Base-by-base conservation (phyloP, 1,140 invertebrate genomes). In the Orchesella cincta region DNA sequence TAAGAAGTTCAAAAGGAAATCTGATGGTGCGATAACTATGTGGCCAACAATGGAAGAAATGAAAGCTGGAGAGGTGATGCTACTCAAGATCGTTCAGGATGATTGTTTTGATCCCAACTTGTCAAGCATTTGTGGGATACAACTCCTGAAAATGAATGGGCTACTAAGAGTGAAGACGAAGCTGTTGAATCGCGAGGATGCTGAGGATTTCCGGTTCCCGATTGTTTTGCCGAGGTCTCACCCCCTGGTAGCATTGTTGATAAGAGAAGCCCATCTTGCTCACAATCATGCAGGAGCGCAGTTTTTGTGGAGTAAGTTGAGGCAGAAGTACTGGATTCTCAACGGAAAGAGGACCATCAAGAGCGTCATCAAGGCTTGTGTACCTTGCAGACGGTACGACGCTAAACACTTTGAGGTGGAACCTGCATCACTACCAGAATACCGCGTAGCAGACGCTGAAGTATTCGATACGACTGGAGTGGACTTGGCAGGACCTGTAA, bases 401-500 rank as follows among this genome's bases (percentile, higher is more conserved):
- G 34, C 34, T 16, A 36, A 36, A 36, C 3, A 26, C 5, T 34
- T 8, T 31, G 12, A 31, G 12, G 29, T 31, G 18, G 31, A 12
- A 16, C 16, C 8, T 3, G 67, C 67, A 31, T 29, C 67, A 33
- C 23, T 71, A 35, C 84, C 84, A n/a, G 34, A 77, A 39, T 77
- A 83, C 67, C 54, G 83, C 34, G 76, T 84, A 0, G 73, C 74
- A 36, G 82, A 83, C 51, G 79, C 83, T 5, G 20, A 36, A 1
- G 72, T 79, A 12, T 84, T 85, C 80, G 81, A 84, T 74, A 64
- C 84, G 0, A 80, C 76, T 1, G 84, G 84, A 0, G 77, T 85
- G 12, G 84, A 85, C 78, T 80, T 84, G 31, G 83, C 84, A 1
- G 84, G 83, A 1, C 83, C 83, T 16, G 31, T 85, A 12, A 81